Conservation (phyloP, 2,888 invertebrate genomes). For the Empis livida region DNA sequence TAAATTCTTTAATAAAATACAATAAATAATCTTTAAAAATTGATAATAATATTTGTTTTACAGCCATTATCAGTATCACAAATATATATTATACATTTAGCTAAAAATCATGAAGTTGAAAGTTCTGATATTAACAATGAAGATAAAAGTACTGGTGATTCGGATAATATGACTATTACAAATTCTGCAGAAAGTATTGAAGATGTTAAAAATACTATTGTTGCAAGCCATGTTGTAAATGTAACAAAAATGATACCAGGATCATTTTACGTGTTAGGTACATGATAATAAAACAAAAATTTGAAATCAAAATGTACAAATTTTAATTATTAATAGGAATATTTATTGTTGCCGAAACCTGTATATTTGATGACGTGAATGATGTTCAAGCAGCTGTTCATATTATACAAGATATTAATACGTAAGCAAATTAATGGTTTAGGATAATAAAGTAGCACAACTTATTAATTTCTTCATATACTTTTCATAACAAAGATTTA, state of each 20-base stretch:
- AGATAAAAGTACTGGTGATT: slow-evolving; percentile 16
- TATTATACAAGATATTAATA: slow-evolving; percentile 10
- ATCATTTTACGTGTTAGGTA: slow-evolving; percentile 71
- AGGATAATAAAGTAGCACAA: too few species aligned
- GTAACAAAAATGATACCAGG: slow-evolving; percentile 84
- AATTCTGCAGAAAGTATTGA: slow-evolving; percentile 17
- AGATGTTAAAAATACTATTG: slow-evolving; percentile 21
- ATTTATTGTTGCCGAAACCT: slow-evolving; percentile 54
- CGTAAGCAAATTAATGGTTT: slow-evolving; percentile 4
- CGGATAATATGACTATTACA: slow-evolving; percentile 16
- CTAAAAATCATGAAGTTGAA: slow-evolving; percentile 49
- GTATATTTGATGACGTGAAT: slow-evolving; percentile 37
- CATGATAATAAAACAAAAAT: slow-evolving; percentile 13
- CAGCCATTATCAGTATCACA: slow-evolving; percentile 44
- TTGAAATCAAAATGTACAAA: background rate
- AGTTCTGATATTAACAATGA: slow-evolving; percentile 19
- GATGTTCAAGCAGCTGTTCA: slow-evolving; percentile 7
- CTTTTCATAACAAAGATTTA: too few species aligned
- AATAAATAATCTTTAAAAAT: background rate
- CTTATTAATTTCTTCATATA: too few species aligned
- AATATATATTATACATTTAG: slow-evolving; percentile 67
- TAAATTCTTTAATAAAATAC: slow-evolving; percentile 26
- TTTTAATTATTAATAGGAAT: slow-evolving; percentile 37
- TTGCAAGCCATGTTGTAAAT: slow-evolving; percentile 61
- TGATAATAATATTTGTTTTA: background rate